Conservation (phyloP, 2,113 vertebrate genomes). For the Craseonycteris thonglongyai region DNA sequence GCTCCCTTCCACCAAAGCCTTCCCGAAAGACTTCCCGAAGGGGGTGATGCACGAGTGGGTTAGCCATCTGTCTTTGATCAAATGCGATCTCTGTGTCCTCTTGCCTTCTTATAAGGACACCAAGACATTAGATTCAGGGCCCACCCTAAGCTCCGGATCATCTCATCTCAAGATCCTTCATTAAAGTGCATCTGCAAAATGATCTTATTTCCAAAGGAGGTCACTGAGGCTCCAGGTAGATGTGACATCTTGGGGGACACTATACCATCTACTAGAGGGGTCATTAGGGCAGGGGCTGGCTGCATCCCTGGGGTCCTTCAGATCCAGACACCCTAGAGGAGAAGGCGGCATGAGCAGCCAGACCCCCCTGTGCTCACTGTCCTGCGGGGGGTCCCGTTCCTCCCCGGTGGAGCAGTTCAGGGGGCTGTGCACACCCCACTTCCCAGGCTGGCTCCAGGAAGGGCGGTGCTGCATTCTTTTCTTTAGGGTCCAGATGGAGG, state of each 20-base stretch:
- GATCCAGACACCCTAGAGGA: background rate
- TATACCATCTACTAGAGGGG: background rate
- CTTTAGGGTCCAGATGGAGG: background rate
- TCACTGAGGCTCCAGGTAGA: background rate
- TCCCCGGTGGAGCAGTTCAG: fast-evolving
- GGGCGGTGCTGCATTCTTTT: background rate
- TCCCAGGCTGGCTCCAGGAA: background rate
- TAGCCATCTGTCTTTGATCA: background rate
- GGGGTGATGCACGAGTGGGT: too few species aligned
- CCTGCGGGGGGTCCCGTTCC: background rate
- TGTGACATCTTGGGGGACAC: background rate
- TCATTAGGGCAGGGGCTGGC: background rate
- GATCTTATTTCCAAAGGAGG: background rate
- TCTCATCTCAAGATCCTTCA: background rate
- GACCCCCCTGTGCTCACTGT: fast-evolving
- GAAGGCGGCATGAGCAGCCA: background rate
- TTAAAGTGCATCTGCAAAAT: background rate
- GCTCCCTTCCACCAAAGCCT: background rate
- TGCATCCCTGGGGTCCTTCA: background rate
- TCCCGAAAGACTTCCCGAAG: background rate
- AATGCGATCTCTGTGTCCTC: background rate
- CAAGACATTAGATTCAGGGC: background rate
- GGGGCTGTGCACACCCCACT: fast-evolving
- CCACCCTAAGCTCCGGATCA: background rate
- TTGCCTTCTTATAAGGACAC: background rate